Percentiles rank a stretch among this genome's conserved stretches.
Evolutionary conservation across 1,140 invertebrate genomes (phyloP).

Genomic region (Littorina saxatilis): DNA sequence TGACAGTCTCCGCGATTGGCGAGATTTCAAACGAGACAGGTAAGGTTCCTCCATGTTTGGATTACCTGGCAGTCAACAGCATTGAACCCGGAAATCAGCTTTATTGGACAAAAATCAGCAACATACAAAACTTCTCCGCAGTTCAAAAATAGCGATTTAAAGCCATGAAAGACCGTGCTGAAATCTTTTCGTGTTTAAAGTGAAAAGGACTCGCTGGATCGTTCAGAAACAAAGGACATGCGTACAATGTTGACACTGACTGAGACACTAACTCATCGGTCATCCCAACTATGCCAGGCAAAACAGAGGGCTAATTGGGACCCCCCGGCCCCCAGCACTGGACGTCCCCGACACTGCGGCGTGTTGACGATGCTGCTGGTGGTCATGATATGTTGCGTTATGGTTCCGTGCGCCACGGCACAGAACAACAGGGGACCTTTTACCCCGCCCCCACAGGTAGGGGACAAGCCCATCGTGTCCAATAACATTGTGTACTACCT

Average conservation of each 20-base stretch:
- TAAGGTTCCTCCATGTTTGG: conserved; percentile 36
- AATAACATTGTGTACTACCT: conserved; percentile 66
- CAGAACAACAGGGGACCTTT: neutral
- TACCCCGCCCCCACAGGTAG: conserved; percentile 56
- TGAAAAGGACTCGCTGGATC: too few relatives aligned
- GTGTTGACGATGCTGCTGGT: neutral
- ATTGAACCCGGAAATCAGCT: conserved; percentile 24
- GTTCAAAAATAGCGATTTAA: too few relatives aligned
- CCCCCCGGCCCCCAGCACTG: neutral
- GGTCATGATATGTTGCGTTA: neutral
- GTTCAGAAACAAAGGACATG: too few relatives aligned
- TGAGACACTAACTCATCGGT: too few relatives aligned
- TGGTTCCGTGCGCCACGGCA: neutral
- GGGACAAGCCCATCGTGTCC: conserved; percentile 55
- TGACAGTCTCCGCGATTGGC: conserved; percentile 1
- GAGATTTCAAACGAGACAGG: conserved; percentile 43
- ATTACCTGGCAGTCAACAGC: neutral
- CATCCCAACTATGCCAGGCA: too few relatives aligned
- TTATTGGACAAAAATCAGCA: too few relatives aligned
- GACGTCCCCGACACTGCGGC: neutral
- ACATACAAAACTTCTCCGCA: too few relatives aligned
- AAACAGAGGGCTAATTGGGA: too few relatives aligned
- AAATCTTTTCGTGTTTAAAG: too few relatives aligned
- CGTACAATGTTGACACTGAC: too few relatives aligned
- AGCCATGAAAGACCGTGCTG: too few relatives aligned